phyloP scores from a whole-genome alignment of 2,113 vertebrate genomes.

The Channa argus region DNA sequence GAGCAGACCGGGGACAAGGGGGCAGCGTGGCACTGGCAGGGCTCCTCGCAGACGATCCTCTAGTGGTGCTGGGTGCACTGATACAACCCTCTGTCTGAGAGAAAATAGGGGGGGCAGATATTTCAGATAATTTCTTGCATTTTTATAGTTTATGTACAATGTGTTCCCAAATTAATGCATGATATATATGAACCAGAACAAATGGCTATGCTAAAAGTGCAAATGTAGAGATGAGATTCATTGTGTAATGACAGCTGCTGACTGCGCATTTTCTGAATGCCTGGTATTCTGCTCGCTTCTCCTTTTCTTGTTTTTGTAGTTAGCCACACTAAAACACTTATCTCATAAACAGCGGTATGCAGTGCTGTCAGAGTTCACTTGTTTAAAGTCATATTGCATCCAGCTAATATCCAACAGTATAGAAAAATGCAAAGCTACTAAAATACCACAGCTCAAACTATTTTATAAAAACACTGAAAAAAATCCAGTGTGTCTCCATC shows the following conservation, averaged over 20 bases:
- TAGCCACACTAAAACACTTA: slow-evolving; percentile 2
- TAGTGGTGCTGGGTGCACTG: slow-evolving; percentile 85
- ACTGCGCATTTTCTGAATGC: slow-evolving; percentile 9
- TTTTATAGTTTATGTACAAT: background rate
- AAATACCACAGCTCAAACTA: background rate
- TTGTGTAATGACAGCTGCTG: slow-evolving; percentile 39
- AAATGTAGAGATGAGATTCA: slow-evolving; percentile 18
- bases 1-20: slow-evolving; percentile 88
- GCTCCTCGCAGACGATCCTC: slow-evolving; percentile 83
- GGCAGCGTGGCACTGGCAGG: slow-evolving; percentile 78
- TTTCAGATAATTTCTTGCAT: background rate
- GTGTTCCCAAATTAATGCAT: background rate
- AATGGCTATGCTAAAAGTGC: background rate
- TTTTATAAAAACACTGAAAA: background rate
- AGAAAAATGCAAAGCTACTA: too few species aligned
- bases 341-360: slow-evolving; percentile 18
- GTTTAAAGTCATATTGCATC: background rate
- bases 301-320: slow-evolving; percentile 42
- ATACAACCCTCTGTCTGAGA: slow-evolving; percentile 86
- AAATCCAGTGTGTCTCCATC: background rate
- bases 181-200: background rate
- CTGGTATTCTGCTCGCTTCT: slow-evolving; percentile 42
- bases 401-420: too few species aligned
- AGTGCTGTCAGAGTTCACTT: background rate
- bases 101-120: slow-evolving; percentile 34